Base-by-base conservation (phyloP, 2,888 invertebrate genomes). In the Rhynchonema sp. region DNA sequence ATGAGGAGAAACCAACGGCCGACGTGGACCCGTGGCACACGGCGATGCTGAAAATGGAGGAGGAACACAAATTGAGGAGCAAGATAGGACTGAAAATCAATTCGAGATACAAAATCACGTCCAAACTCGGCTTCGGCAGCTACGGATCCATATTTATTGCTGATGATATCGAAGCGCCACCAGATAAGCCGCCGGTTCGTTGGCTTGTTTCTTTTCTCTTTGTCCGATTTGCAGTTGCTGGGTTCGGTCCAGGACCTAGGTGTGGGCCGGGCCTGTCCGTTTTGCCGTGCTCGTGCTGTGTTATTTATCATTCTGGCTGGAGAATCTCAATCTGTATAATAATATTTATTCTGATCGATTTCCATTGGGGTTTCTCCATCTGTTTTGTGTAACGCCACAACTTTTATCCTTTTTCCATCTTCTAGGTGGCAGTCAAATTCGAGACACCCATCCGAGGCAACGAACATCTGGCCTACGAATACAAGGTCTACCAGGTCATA, bases 361-460 rank as follows among this genome's bases (percentile, higher is more conserved):
- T n/a, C n/a, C n/a, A n/a, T n/a, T n/a, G n/a, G n/a, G n/a, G n/a
- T n/a, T n/a, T n/a, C n/a, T n/a, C n/a, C n/a, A n/a, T n/a, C n/a
- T n/a, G n/a, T n/a, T n/a, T n/a, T n/a, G n/a, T n/a, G n/a, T n/a
- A n/a, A n/a, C n/a, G n/a, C n/a, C n/a, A n/a, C n/a, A n/a, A n/a
- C n/a, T n/a, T n/a, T n/a, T n/a, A n/a, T n/a, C n/a, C n/a, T n/a
- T n/a, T n/a, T n/a, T n/a, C n/a, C n/a, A n/a, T n/a, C 17, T 49
- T 49, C 20, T 61, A 63, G 20, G 67, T 68, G n/a, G 67, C 67
- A 27, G 63, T 67, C 38, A 67, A 67, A 56, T 67, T 68, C 57
- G 67, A 68, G 55, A 62, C 63, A 26, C 54, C 54, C 2, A 25
- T 54, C 13, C 17, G 17, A 6, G 56, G 59, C 22, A 60, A 65